Percentiles rank a stretch among this genome's conserved stretches.
Evolutionary conservation across 2,113 vertebrate genomes (phyloP).

Genomic region (Pseudonaja textilis): DNA sequence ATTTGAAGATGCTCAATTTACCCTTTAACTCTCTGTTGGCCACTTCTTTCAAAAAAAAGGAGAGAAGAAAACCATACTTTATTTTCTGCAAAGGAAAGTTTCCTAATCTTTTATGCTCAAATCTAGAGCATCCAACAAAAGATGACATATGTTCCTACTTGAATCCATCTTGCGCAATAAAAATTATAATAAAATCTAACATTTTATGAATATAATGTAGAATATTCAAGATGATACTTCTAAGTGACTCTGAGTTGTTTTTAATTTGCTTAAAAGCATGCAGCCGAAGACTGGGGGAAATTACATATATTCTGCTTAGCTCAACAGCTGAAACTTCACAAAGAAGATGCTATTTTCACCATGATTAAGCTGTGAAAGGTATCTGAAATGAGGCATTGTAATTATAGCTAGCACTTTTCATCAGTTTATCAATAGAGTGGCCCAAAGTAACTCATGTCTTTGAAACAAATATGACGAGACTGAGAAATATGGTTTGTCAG

Average conservation of each 20-base stretch:
- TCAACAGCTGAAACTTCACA: conserved; percentile 41
- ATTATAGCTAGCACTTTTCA: conserved; percentile 9
- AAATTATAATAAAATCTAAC: neutral
- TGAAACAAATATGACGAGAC: neutral
- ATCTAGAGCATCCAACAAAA: neutral
- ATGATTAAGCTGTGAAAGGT: neutral
- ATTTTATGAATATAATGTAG: neutral
- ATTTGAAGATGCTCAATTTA: neutral
- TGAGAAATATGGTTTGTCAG: neutral
- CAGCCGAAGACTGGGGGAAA: conserved; percentile 8
- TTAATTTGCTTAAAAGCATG: conserved; percentile 24
- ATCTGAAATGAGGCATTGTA: conserved; percentile 33
- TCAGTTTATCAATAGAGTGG: neutral
- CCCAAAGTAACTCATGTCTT: neutral
- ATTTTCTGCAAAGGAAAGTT: neutral
- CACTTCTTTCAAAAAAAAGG: neutral
- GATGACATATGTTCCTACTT: neutral
- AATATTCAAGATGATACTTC: neutral
- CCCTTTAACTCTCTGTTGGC: neutral
- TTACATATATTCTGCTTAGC: neutral
- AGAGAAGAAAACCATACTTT: neutral
- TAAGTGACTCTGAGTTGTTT: neutral
- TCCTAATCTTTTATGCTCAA: neutral
- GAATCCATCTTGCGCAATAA: neutral
- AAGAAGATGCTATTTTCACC: conserved; percentile 30